Evolutionary conservation across 2,113 vertebrate genomes (phyloP).

Genomic region (Corydoras sp.): DNA sequence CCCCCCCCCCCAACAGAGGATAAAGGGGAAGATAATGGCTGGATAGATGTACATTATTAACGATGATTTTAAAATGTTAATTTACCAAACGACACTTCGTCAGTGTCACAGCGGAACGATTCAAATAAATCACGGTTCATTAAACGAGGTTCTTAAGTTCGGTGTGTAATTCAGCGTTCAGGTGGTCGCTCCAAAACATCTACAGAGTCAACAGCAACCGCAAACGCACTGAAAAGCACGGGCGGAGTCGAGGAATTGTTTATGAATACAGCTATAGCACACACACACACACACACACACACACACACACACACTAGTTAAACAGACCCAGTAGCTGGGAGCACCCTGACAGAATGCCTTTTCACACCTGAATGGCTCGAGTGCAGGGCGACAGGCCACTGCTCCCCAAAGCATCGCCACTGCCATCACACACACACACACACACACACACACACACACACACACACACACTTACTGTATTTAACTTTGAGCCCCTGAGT

Average conservation of each 20-base stretch:
- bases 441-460: slow-evolving; percentile 37
- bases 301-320: slow-evolving; percentile 49
- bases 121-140: too few relatives aligned
- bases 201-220: too few relatives aligned
- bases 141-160: too few relatives aligned
- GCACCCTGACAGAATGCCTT: slow-evolving; percentile 74
- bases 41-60: too few relatives aligned
- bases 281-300: slow-evolving; percentile 45
- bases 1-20: too few relatives aligned
- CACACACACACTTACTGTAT: slow-evolving; percentile 38
- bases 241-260: slow-evolving; percentile 56
- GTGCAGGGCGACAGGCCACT: slow-evolving; percentile 71
- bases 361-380: slow-evolving; percentile 75
- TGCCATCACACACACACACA: slow-evolving; percentile 18
- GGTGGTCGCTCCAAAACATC: too few relatives aligned
- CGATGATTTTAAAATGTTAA: too few relatives aligned
- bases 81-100: too few relatives aligned
- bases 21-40: too few relatives aligned
- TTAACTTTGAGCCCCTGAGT: slow-evolving; percentile 52
- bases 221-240: too few relatives aligned
- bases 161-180: too few relatives aligned
- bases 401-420: slow-evolving; percentile 53
- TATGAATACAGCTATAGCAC: slow-evolving; percentile 69
- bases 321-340: slow-evolving; percentile 67
- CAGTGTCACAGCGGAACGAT: too few relatives aligned